phyloP scores from a whole-genome alignment of 2,797 vertebrate species.

The Pantherophis vulpinus region DNA sequence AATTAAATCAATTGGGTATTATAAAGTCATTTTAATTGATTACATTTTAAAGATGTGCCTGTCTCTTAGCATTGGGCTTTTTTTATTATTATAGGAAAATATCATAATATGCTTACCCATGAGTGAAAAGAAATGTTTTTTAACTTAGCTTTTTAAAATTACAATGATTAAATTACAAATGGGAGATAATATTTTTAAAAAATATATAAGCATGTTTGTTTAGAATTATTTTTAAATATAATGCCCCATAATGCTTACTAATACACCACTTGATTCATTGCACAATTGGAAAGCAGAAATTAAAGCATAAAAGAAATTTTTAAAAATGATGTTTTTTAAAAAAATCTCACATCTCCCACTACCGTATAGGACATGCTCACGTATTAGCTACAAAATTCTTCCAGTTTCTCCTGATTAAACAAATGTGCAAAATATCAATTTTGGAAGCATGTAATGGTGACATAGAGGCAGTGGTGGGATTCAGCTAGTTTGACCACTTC shows the following conservation, averaged over 20 bases:
- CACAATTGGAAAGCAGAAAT: not conserved
- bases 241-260: not conserved
- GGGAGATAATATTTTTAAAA: constrained; percentile 3
- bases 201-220: not conserved
- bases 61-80: not conserved
- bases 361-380: not conserved
- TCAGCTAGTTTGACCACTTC: too few relatives aligned
- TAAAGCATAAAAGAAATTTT: not conserved
- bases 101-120: constrained; percentile 4
- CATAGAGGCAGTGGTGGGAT: not conserved
- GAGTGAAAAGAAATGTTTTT: constrained; percentile 9
- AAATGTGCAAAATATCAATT: not conserved
- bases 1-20: constrained; percentile 22
- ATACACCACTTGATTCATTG: not conserved
- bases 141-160: constrained; percentile 1
- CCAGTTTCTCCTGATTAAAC: not conserved
- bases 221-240: constrained; percentile 6
- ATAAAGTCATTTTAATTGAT: constrained; percentile 17
- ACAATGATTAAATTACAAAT: constrained; percentile 20
- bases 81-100: constrained; percentile 12
- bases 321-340: not conserved
- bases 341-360: not conserved
- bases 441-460: not conserved
- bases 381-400: not conserved
- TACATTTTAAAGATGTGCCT: constrained; percentile 13